Evolutionary conservation across 2,888 invertebrate genomes (phyloP).

Genomic region (Xestia c-nigrum): DNA sequence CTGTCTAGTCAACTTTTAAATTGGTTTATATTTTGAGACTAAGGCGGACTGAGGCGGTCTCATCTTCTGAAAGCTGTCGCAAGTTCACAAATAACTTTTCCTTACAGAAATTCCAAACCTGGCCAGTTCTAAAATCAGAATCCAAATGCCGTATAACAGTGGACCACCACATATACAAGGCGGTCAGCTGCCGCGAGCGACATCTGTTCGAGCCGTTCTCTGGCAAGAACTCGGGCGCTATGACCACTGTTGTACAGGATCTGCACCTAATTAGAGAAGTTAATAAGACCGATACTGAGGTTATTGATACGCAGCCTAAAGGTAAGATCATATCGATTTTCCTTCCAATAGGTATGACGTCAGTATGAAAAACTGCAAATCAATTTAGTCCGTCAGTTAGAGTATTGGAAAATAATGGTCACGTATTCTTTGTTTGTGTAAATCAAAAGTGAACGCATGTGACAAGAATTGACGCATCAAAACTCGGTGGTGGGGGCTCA

Average conservation of each 20-base stretch:
- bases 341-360: no score
- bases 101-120: conserved; percentile 92
- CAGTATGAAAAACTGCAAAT: no score
- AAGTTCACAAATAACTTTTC: not conserved
- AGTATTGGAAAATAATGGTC: no score
- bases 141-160: conserved; percentile 93
- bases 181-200: conserved; percentile 93
- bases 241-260: conserved; percentile 92
- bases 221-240: conserved; percentile 93
- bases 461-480: no score
- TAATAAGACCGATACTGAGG: conserved; percentile 82
- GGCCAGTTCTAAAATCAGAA: conserved; percentile 94
- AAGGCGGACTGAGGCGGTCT: no score
- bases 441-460: no score
- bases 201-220: conserved; percentile 95
- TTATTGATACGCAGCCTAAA: conserved; percentile 85
- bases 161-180: conserved; percentile 94
- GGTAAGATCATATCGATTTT: conserved; percentile 68
- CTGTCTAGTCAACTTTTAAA: no score
- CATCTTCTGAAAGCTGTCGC: no score
- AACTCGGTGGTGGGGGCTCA: no score
- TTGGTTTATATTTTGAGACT: no score
- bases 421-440: no score
- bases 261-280: conserved; percentile 90
- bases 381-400: no score